Conservation (phyloP, 2,797 vertebrate species). For the Enteromius trimaculatus region DNA sequence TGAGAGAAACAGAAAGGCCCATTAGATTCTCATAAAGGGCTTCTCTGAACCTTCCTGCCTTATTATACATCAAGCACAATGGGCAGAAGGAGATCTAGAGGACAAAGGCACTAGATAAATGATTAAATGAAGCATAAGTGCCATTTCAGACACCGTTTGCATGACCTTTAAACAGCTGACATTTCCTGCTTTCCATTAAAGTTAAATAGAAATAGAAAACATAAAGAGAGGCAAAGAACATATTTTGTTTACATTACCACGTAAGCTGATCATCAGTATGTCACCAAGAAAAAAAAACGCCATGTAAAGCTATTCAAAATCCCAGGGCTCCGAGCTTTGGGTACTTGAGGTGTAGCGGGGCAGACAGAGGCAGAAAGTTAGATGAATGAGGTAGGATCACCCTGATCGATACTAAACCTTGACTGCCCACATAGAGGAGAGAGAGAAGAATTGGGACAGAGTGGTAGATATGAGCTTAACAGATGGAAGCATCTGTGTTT, state of each 20-base stretch:
- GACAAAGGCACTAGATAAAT: conserved; percentile 10
- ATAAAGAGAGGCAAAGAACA: not conserved
- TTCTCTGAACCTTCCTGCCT: not conserved
- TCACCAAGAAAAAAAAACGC: not conserved
- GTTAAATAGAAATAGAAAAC: conserved; percentile 1
- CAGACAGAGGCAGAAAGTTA: conserved; percentile 57
- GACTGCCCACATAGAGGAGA: conserved; percentile 44
- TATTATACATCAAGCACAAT: not conserved
- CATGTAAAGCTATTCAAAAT: conserved; percentile 51
- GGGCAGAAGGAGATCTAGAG: conserved; percentile 10
- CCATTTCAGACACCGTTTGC: conserved; percentile 18
- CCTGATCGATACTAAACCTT: conserved; percentile 65
- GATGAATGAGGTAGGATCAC: conserved; percentile 57
- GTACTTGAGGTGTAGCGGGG: conserved; percentile 48
- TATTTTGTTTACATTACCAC: conserved; percentile 22
- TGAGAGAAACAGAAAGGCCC: not conserved
- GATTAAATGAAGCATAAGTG: conserved; percentile 24
- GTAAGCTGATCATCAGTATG: not conserved
- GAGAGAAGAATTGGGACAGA: conserved; percentile 16
- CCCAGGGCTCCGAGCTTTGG: conserved; percentile 36
- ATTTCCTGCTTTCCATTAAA: conserved; percentile 31
- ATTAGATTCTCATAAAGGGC: not conserved
- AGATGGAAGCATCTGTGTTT: conserved; percentile 70
- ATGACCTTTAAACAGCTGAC: conserved; percentile 46
- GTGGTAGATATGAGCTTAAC: conserved; percentile 55